Conservation (phyloP, 2,113 vertebrate genomes). For the Upupa epops region DNA sequence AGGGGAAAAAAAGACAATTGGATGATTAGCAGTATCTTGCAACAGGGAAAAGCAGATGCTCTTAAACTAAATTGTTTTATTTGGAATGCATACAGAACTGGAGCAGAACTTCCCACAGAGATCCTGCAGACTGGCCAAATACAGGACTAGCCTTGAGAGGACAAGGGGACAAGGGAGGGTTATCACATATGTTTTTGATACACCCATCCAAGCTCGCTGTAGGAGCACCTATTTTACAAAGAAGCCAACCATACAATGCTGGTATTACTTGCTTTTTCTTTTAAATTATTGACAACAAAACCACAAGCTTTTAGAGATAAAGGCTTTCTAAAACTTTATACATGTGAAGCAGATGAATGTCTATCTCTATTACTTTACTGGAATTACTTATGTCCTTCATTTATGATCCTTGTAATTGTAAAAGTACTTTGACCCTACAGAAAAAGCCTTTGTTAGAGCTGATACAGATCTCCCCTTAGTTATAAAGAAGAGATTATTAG, state of each 20-base stretch:
- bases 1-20: conserved; percentile 41
- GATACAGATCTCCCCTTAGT: not conserved
- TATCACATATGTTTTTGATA: not conserved
- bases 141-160: not conserved
- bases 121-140: not conserved
- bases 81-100: conserved; percentile 44
- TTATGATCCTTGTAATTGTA: not conserved
- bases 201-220: not conserved
- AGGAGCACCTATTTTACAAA: conserved; percentile 7
- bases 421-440: not conserved
- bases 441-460: not conserved
- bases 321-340: not conserved
- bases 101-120: conserved; percentile 52
- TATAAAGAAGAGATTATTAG: not conserved
- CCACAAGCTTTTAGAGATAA: not conserved
- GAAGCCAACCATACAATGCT: not conserved
- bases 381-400: not conserved
- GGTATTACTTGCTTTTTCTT: not conserved
- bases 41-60: conserved; percentile 61
- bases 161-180: rapidly evolving
- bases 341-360: not conserved
- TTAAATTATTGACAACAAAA: not conserved
- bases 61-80: conserved; percentile 51
- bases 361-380: not conserved
- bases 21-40: conserved; percentile 32